phyloP scores from a whole-genome alignment of 2,797 vertebrate species.

The Dallia pectoralis region DNA sequence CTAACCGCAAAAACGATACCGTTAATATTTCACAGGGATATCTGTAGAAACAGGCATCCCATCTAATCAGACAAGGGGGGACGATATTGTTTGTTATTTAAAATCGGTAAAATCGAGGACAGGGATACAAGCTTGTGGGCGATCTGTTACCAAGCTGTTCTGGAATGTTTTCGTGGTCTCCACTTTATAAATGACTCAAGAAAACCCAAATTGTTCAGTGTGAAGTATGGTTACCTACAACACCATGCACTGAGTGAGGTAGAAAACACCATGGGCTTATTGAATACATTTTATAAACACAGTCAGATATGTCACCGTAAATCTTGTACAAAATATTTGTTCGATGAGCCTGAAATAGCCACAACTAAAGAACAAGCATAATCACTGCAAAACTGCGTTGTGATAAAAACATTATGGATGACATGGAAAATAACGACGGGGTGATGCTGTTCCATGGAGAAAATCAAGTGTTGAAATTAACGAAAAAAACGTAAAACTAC shows the following conservation, averaged over 20 bases:
- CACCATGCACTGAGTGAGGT: neutral
- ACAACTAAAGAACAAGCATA: neutral
- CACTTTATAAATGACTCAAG: neutral
- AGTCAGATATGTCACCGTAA: conserved; percentile 1
- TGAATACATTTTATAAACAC: conserved; percentile 9
- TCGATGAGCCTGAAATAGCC: neutral
- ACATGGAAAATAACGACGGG: neutral
- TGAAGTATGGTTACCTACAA: neutral
- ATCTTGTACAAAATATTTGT: neutral
- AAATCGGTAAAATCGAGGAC: too few species aligned
- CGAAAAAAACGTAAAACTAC: neutral
- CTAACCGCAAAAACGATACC: too few species aligned
- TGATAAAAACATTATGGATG: neutral
- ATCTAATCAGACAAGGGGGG: too few species aligned
- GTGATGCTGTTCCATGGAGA: neutral
- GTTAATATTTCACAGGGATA: too few species aligned
- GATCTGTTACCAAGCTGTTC: neutral
- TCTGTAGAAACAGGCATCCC: too few species aligned
- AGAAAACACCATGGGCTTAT: conserved; percentile 1
- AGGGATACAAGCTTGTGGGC: neutral
- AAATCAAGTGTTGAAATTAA: neutral
- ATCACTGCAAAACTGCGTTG: neutral
- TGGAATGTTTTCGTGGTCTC: neutral
- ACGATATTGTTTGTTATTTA: too few species aligned
- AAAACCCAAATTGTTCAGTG: neutral